A percentile compares a stretch with the other conserved stretches of the same genome.
Evolutionary conservation across 2,113 vertebrate genomes (phyloP).

Genomic region (Hippocampus zosterae): DNA sequence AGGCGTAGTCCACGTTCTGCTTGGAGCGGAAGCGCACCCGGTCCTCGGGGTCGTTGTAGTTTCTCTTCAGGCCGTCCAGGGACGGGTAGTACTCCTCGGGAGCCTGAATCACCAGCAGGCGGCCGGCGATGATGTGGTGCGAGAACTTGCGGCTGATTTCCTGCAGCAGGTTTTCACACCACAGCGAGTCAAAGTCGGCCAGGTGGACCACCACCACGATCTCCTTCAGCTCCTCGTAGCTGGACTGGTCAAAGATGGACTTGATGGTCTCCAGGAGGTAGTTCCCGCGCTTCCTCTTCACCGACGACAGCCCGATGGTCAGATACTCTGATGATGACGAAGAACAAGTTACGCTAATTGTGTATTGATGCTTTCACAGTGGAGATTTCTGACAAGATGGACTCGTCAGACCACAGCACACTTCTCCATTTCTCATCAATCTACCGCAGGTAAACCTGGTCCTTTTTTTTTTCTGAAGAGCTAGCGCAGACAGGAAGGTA

Average conservation of each 20-base stretch:
- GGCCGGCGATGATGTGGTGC: conserved; percentile 94
- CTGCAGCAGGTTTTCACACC: conserved; percentile 89
- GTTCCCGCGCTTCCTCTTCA: conserved; percentile 91
- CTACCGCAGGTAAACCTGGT: too few species aligned
- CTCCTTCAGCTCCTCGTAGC: conserved; percentile 95
- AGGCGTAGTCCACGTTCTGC: conserved; percentile 91
- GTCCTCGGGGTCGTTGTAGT: conserved; percentile 96
- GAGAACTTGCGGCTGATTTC: conserved; percentile 95
- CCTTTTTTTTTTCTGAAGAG: too few species aligned
- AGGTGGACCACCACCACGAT: conserved; percentile 92
- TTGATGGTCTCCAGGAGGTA: conserved; percentile 94
- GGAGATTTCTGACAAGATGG: neutral
- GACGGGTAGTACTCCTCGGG: conserved; percentile 91
- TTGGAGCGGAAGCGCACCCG: conserved; percentile 95
- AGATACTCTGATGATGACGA: conserved; percentile 81
- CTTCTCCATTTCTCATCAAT: too few species aligned
- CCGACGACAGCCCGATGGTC: conserved; percentile 92
- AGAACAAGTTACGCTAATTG: neutral
- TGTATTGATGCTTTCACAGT: neutral
- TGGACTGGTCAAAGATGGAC: conserved; percentile 96
- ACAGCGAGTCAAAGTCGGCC: conserved; percentile 88
- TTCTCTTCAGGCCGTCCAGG: conserved; percentile 92
- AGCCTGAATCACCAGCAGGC: conserved; percentile 92
- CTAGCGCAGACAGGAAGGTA: too few species aligned
- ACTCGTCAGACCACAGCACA: too few species aligned